Evolutionary conservation across 2,113 vertebrate species (phyloP).

Genomic region (Tapirus terrestris): DNA sequence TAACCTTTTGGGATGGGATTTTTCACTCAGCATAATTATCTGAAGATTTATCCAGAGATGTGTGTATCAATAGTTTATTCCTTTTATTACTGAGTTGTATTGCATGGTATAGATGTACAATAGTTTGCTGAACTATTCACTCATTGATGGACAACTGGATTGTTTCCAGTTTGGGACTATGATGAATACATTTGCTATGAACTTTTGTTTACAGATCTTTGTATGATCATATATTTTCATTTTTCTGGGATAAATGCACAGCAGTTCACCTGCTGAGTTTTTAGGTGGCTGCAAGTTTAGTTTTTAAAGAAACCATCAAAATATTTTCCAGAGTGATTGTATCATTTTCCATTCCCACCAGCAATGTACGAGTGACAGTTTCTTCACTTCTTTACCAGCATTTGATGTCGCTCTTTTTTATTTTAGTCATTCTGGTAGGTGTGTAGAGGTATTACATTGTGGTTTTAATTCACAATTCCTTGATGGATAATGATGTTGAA

Average conservation of each 20-base stretch:
- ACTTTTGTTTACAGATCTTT: not conserved
- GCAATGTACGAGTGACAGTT: not conserved
- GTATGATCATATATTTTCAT: not conserved
- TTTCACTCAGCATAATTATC: not conserved
- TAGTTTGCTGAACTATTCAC: not conserved
- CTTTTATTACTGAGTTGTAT: not conserved
- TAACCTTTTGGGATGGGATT: not conserved
- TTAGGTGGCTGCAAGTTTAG: not conserved
- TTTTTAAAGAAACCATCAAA: constrained; percentile 21
- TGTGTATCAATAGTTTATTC: not conserved
- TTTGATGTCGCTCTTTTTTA: not conserved
- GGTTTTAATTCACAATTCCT: constrained; percentile 5
- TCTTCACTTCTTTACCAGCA: not conserved
- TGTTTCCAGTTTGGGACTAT: not conserved
- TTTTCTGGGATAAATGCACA: not conserved
- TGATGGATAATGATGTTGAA: not conserved
- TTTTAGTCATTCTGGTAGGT: not conserved
- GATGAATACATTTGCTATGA: not conserved
- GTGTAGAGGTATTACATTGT: not conserved
- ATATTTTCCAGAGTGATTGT: not conserved
- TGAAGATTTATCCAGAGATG: not conserved
- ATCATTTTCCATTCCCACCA: not conserved
- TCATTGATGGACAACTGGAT: not conserved
- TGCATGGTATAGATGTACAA: not conserved
- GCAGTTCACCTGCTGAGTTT: not conserved